Percentiles rank a stretch among this genome's conserved stretches.
Evolutionary conservation across 2,797 vertebrate species (phyloP).

Genomic region (Tauraco hartlaubi): DNA sequence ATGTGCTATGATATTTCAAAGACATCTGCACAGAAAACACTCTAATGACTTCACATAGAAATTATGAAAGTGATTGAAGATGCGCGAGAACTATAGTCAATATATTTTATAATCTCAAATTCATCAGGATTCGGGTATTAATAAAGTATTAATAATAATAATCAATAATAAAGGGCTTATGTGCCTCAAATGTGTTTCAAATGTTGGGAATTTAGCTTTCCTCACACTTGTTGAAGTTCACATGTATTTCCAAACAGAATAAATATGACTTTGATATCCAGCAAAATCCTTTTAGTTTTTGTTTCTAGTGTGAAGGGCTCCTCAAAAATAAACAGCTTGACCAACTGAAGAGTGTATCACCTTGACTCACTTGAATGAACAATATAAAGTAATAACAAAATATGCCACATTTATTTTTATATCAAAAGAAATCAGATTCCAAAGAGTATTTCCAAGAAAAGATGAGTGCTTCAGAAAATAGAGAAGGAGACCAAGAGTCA

Average conservation of each 20-base stretch:
- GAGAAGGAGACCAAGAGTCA: neutral
- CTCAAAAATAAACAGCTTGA: neutral
- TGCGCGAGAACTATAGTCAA: neutral
- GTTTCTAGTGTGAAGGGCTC: neutral
- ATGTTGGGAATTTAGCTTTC: neutral
- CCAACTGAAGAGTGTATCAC: neutral
- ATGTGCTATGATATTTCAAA: neutral
- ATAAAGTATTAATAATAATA: too few species aligned
- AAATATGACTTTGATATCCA: neutral
- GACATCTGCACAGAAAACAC: neutral
- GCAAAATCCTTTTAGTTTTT: neutral
- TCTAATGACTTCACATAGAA: neutral
- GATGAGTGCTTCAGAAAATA: neutral
- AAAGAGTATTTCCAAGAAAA: neutral
- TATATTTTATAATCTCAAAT: neutral
- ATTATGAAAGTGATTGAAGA: neutral
- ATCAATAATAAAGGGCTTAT: neutral
- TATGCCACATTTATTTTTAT: neutral
- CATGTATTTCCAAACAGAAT: neutral
- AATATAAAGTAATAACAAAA: neutral
- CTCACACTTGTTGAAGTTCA: neutral
- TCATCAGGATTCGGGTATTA: neutral
- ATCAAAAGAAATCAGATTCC: neutral
- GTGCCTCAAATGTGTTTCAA: neutral
- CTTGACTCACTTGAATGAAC: neutral